Evolutionary conservation across 2,797 vertebrate species (phyloP).

Genomic region (Crypturellus tataupa): DNA sequence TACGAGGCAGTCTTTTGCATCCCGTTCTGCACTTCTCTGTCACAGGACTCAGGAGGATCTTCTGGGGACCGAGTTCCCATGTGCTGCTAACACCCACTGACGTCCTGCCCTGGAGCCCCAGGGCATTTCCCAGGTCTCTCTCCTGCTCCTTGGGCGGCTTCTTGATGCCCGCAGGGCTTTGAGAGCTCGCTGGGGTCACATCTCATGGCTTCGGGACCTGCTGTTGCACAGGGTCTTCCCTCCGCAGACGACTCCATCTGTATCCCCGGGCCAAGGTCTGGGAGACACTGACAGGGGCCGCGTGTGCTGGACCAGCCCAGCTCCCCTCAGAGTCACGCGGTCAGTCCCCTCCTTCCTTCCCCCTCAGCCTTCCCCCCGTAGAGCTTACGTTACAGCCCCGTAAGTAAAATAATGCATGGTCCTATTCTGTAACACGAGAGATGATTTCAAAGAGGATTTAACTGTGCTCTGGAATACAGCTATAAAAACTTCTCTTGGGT

Average conservation of each 20-base stretch:
- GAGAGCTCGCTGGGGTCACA: not conserved
- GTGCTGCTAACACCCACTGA: not conserved
- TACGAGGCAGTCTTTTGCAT: slow-evolving; percentile 28
- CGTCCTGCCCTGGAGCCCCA: not conserved
- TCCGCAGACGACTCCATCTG: not conserved
- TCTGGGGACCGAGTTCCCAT: not conserved
- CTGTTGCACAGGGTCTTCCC: not conserved
- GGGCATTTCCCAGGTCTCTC: not conserved
- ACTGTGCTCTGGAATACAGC: slow-evolving; percentile 68
- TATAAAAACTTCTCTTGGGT: not conserved
- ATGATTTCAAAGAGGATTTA: slow-evolving; percentile 46
- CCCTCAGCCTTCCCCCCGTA: not conserved
- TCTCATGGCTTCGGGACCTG: not conserved
- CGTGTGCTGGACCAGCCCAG: not conserved
- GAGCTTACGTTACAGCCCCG: not conserved
- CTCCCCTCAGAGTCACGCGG: not conserved
- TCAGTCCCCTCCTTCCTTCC: not conserved
- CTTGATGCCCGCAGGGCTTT: not conserved
- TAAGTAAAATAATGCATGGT: slow-evolving; percentile 51
- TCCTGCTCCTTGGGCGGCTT: not conserved
- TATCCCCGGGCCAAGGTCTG: not conserved
- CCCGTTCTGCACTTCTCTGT: not conserved
- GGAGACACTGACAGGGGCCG: not conserved
- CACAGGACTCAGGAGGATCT: not conserved
- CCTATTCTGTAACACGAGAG: slow-evolving; percentile 39